These are phyloP conservation scores for Xanthostigma xanthostigma DNA, from an alignment of 2,888 invertebrate genomes.

Conservation along the genomic window DNA sequence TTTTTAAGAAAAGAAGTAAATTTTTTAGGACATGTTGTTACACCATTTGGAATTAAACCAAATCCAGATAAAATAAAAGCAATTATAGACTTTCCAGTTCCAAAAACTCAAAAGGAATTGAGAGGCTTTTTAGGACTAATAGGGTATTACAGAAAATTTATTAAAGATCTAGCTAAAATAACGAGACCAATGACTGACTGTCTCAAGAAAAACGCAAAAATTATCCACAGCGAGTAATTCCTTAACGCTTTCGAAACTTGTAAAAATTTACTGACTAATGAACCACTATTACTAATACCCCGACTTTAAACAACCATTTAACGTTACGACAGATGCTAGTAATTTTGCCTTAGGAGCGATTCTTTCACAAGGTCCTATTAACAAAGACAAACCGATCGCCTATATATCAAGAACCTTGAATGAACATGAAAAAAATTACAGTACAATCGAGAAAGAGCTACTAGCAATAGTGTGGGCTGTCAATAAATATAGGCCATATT, in stretches of 20 bases:
- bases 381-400: slow-evolving; percentile 21
- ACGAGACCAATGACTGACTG: no score
- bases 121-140: no score
- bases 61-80: no score
- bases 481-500: slow-evolving; percentile 23
- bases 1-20: slow-evolving; percentile 10
- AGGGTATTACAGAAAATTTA: no score
- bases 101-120: no score
- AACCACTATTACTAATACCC: no score
- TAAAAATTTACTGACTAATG: no score
- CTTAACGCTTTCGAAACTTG: background rate
- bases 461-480: slow-evolving; percentile 22
- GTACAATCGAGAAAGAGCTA: slow-evolving; percentile 23
- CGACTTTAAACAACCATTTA: slow-evolving; percentile 14
- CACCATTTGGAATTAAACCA: background rate
- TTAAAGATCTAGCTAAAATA: no score
- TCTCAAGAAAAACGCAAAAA: no score
- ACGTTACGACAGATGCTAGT: slow-evolving; percentile 21
- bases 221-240: slow-evolving; percentile 8
- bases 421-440: slow-evolving; percentile 21
- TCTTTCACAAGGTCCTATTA: slow-evolving; percentile 17
- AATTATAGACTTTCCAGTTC: no score
- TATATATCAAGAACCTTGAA: slow-evolving; percentile 21
- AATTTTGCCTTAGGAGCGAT: slow-evolving; percentile 19
- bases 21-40: slow-evolving; percentile 11